phyloP scores from a whole-genome alignment of 2,888 invertebrate species.

The Sminthurinus aureus region DNA sequence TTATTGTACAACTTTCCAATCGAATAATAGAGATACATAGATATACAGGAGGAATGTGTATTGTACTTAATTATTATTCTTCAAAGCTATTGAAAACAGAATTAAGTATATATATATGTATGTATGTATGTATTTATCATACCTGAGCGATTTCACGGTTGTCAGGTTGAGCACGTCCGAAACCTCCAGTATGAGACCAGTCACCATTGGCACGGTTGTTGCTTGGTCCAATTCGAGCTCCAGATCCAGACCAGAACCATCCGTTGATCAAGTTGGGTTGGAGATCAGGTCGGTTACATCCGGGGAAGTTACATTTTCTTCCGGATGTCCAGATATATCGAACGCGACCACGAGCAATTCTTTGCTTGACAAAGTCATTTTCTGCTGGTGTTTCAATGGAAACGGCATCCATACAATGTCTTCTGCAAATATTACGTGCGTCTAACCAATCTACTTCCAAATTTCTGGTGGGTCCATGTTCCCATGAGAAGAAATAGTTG shows the following conservation, averaged over 20 bases:
- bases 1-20: background rate
- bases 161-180: constrained; percentile 86
- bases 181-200: constrained; percentile 91
- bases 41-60: background rate
- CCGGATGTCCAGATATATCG: constrained; percentile 95
- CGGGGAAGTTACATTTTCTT: constrained; percentile 90
- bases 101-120: background rate
- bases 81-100: background rate
- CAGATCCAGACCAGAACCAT: constrained; percentile 93
- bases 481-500: constrained; percentile 89
- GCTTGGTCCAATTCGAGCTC: constrained; percentile 85
- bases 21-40: background rate
- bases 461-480: constrained; percentile 80
- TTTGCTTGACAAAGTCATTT: constrained; percentile 88
- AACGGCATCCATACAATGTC: constrained; percentile 93
- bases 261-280: constrained; percentile 86
- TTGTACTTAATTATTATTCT: too few species aligned
- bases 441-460: constrained; percentile 90
- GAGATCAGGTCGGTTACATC: constrained; percentile 78
- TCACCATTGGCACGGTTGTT: constrained; percentile 89
- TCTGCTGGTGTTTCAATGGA: constrained; percentile 89
- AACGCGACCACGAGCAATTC: constrained; percentile 72
- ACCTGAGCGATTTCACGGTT: constrained; percentile 73
- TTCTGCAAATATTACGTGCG: constrained; percentile 87
- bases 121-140: background rate